Conservation (phyloP, 2,797 vertebrate genomes). For the Enteromius afrohamiltoni region DNA sequence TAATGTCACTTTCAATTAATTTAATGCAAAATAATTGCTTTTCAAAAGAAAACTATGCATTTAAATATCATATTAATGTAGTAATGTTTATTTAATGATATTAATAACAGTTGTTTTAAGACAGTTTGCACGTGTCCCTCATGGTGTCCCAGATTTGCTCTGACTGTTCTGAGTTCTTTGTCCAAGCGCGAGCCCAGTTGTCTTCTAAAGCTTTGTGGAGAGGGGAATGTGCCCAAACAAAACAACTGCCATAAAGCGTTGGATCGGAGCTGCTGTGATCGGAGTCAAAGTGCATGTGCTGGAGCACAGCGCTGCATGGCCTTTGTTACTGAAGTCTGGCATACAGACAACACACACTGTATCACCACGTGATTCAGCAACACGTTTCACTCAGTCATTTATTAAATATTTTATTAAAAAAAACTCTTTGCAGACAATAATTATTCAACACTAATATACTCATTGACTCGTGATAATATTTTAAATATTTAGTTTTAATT, state of each 20-base stretch:
- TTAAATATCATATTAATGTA: not conserved
- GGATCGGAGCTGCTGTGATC: constrained; percentile 15
- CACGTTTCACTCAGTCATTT: not conserved
- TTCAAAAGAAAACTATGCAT: not conserved
- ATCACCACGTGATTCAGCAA: constrained; percentile 4
- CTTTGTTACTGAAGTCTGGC: not conserved
- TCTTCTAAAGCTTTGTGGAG: constrained; percentile 41
- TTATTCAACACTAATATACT: not conserved
- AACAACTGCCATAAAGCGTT: constrained; percentile 47
- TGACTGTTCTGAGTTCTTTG: constrained; percentile 40
- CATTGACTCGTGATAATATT: not conserved
- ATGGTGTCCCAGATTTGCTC: constrained; percentile 22
- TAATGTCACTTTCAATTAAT: not conserved
- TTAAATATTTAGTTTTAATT: not conserved
- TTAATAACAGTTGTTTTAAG: not conserved
- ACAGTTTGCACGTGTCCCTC: not conserved
- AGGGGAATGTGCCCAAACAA: constrained; percentile 42
- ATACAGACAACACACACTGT: not conserved
- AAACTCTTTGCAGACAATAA: not conserved
- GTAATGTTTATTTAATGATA: not conserved
- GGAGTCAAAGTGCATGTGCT: constrained; percentile 23
- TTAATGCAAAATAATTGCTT: not conserved
- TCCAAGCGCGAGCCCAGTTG: constrained; percentile 28
- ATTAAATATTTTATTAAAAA: not conserved
- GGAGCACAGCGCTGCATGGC: constrained; percentile 10